Conservation (phyloP, 2,113 vertebrate species). For the Lophura nycthemera region DNA sequence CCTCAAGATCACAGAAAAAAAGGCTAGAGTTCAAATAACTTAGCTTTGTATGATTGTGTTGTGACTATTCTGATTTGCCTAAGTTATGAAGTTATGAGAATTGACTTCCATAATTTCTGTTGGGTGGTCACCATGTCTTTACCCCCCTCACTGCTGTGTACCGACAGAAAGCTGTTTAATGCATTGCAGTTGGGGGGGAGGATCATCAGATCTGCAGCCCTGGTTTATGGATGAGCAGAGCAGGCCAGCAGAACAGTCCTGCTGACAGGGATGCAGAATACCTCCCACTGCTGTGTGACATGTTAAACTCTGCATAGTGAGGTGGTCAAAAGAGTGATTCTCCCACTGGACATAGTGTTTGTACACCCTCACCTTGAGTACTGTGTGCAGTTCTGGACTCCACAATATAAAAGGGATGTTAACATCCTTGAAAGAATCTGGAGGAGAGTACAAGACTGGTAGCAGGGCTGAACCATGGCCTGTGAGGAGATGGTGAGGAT, state of each 20-base stretch:
- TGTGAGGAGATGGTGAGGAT: too few relatives aligned
- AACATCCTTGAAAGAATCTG: background rate
- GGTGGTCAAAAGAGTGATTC: background rate
- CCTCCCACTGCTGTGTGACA: too few relatives aligned
- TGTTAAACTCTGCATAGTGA: background rate
- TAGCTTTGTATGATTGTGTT: background rate
- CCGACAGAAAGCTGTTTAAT: too few relatives aligned
- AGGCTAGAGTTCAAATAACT: background rate
- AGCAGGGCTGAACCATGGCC: too few relatives aligned
- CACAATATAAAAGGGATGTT: background rate
- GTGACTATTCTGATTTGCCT: background rate
- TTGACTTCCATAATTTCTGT: background rate
- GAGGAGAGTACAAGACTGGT: too few relatives aligned
- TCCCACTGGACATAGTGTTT: background rate
- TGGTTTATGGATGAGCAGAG: background rate
- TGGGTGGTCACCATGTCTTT: background rate
- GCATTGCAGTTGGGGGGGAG: background rate
- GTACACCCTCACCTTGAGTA: background rate
- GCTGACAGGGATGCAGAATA: background rate
- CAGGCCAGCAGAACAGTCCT: background rate
- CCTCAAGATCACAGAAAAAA: background rate
- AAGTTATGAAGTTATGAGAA: background rate
- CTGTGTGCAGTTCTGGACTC: background rate
- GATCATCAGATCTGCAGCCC: background rate
- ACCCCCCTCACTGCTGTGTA: too few relatives aligned